These are phyloP conservation scores for Sycophila texana DNA, from an alignment of 2,888 invertebrate genomes.

Conservation along the genomic window DNA sequence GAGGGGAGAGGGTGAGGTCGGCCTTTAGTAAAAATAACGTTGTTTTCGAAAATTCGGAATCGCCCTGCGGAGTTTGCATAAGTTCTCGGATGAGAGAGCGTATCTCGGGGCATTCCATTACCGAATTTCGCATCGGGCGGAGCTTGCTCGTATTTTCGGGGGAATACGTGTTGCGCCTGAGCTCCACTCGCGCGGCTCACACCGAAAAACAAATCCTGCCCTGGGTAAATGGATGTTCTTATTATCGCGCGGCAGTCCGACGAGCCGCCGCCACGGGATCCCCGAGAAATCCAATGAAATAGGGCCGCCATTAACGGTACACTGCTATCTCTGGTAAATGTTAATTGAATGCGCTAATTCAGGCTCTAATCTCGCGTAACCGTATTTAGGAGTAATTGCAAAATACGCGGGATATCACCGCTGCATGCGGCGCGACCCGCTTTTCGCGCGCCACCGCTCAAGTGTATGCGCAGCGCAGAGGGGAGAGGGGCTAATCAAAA, in stretches of 20 bases:
- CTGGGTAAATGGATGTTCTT: conserved; percentile 57
- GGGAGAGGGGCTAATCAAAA: conserved; percentile 42
- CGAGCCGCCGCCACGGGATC: conserved; percentile 51
- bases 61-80: conserved; percentile 22
- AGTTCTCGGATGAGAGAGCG: conserved; percentile 31
- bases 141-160: conserved; percentile 37
- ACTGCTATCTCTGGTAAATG: conserved; percentile 66
- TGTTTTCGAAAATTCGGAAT: no score
- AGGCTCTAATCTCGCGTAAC: conserved; percentile 71
- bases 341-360: conserved; percentile 74
- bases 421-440: conserved; percentile 6
- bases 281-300: conserved; percentile 70
- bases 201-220: conserved; percentile 54
- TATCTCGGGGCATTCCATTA: conserved; percentile 44
- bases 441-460: conserved; percentile 12
- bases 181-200: not conserved
- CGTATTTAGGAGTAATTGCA: conserved; percentile 72
- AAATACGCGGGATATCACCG: conserved; percentile 68
- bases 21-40: no score
- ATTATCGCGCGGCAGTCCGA: conserved; percentile 57
- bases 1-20: not conserved
- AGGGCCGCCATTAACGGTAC: conserved; percentile 61
- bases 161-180: conserved; percentile 12
- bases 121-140: conserved; percentile 37
- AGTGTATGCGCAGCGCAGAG: not conserved